phyloP scores from a whole-genome alignment of 2,797 vertebrate species.

The Rhinophrynus dorsalis region DNA sequence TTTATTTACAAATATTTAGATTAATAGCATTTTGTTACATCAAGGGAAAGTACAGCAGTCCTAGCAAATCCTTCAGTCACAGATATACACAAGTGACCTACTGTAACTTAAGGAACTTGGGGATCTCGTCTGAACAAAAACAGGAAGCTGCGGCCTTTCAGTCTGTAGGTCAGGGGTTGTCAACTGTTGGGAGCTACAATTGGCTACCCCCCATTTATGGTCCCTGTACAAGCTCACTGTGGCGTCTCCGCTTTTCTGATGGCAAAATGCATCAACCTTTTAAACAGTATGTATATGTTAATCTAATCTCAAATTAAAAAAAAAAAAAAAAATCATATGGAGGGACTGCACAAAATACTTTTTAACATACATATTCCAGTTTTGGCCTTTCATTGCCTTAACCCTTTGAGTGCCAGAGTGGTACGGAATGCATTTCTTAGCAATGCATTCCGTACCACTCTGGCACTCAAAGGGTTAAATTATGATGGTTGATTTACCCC shows the following conservation, averaged over 20 bases:
- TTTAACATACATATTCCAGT: conserved; percentile 71
- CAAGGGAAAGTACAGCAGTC: conserved; percentile 79
- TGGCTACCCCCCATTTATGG: too few relatives aligned
- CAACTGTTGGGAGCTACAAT: background rate
- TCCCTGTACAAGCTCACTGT: conserved; percentile 67
- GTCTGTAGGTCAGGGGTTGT: conserved; percentile 61
- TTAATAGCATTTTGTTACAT: conserved; percentile 79
- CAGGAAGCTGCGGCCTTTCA: conserved; percentile 51
- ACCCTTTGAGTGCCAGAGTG: too few relatives aligned
- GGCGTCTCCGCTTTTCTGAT: conserved; percentile 57
- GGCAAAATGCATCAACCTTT: conserved; percentile 62
- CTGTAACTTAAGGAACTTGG: conserved; percentile 63
- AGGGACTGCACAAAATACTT: conserved; percentile 65
- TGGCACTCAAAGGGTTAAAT: too few relatives aligned
- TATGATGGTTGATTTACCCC: too few relatives aligned
- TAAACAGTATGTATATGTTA: conserved; percentile 58
- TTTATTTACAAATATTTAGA: conserved; percentile 96
- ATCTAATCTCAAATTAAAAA: conserved; percentile 54
- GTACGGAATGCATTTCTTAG: too few relatives aligned
- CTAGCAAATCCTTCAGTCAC: conserved; percentile 72
- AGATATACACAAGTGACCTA: conserved; percentile 71
- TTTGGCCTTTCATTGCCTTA: too few relatives aligned
- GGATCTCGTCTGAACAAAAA: conserved; percentile 59
- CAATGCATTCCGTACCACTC: too few relatives aligned
- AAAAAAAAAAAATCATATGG: conserved; percentile 62